A percentile compares a stretch with the other conserved stretches of the same genome.
Conservation (phyloP, 2,113 vertebrate genomes). For the Pteronura brasiliensis region DNA sequence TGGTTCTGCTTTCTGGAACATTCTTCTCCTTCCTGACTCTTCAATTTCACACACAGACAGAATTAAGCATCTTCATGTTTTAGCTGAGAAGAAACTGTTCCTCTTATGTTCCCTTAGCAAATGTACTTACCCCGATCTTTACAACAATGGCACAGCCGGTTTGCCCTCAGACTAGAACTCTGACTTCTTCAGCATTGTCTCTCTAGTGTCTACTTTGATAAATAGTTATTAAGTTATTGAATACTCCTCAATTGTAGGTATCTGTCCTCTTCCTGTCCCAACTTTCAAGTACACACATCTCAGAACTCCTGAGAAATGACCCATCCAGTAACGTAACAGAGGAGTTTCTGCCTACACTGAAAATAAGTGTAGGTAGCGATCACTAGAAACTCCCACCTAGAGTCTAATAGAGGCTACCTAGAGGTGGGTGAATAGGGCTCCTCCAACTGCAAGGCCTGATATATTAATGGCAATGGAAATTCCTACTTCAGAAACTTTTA, state of each 20-base stretch:
- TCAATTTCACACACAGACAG: not conserved
- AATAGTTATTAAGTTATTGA: not conserved
- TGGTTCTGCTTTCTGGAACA: not conserved
- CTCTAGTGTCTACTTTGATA: not conserved
- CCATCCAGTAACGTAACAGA: not conserved
- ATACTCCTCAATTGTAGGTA: not conserved
- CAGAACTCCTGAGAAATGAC: not conserved
- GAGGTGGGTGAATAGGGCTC: not conserved
- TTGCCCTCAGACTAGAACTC: not conserved
- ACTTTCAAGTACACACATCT: not conserved
- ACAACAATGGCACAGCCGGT: not conserved
- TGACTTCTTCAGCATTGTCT: not conserved
- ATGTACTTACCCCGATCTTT: not conserved
- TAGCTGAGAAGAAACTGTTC: not conserved
- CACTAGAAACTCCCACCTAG: not conserved
- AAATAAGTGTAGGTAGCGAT: not conserved
- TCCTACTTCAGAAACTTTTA: not conserved
- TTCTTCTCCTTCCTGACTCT: not conserved
- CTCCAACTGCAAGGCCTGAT: not conserved
- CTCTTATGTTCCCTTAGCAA: not conserved
- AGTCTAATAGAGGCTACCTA: not conserved
- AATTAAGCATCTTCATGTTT: not conserved
- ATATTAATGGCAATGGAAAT: not conserved
- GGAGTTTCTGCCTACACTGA: not conserved
- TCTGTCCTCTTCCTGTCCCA: not conserved